Evolutionary conservation across 2,113 vertebrate genomes (phyloP).

Genomic region (Hipposideros armiger): DNA sequence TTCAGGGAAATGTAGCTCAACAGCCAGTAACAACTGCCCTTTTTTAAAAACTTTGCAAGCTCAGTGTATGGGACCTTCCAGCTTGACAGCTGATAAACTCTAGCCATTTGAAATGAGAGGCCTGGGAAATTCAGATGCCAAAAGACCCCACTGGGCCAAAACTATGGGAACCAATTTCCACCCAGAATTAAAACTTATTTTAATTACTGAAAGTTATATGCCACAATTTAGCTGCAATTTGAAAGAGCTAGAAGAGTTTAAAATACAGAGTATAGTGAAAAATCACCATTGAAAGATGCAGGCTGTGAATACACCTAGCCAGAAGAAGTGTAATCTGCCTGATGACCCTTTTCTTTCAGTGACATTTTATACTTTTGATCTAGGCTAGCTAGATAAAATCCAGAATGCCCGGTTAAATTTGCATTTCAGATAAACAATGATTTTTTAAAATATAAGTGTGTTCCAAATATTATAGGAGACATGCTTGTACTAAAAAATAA

Average conservation of each 20-base stretch:
- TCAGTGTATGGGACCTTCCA: background rate
- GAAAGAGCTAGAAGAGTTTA: background rate
- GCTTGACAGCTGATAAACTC: slow-evolving; percentile 42
- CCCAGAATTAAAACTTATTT: background rate
- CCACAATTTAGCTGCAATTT: background rate
- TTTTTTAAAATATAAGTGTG: background rate
- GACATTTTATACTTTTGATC: background rate
- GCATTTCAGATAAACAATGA: background rate
- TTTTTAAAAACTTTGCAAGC: slow-evolving; percentile 49
- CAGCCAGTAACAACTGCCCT: background rate
- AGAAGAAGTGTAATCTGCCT: too few species aligned
- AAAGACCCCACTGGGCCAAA: background rate
- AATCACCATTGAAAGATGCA: background rate
- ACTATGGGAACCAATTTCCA: background rate
- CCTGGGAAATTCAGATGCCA: background rate
- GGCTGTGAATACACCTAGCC: background rate
- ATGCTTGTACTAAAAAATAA: background rate
- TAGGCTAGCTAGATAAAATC: background rate
- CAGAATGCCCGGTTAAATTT: background rate
- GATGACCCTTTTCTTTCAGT: background rate
- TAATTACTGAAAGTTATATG: background rate
- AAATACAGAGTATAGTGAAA: background rate
- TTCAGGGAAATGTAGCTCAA: slow-evolving; percentile 43
- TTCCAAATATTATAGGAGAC: background rate
- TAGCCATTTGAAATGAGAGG: background rate